Evolutionary conservation across 1,140 invertebrate species (phyloP).

Genomic region (Lethocerus indicus): DNA sequence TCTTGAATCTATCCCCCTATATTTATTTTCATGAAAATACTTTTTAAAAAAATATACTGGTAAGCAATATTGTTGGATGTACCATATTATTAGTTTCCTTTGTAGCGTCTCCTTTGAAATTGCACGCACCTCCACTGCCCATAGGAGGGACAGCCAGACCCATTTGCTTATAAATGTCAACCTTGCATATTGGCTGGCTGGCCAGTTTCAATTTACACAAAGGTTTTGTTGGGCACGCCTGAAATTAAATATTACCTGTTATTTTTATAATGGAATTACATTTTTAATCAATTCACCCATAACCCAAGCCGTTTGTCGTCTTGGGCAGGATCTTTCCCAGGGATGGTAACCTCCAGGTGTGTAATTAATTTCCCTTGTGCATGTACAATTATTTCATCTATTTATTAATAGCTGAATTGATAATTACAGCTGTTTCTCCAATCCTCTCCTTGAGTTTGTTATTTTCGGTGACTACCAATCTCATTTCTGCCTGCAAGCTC

Average conservation of each 20-base stretch:
- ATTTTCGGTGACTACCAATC: slow-evolving; percentile 24
- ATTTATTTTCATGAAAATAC: not conserved
- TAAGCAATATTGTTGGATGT: not conserved
- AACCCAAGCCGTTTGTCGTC: too few relatives aligned
- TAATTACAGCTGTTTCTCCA: too few relatives aligned
- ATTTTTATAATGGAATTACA: too few relatives aligned
- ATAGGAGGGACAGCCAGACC: slow-evolving; percentile 5
- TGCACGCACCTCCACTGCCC: not conserved
- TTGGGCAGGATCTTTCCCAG: too few relatives aligned
- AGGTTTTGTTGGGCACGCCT: not conserved
- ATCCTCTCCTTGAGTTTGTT: slow-evolving; percentile 18
- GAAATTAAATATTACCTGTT: too few relatives aligned
- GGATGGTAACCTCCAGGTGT: too few relatives aligned
- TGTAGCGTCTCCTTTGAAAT: not conserved
- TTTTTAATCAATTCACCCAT: too few relatives aligned
- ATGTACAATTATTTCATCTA: too few relatives aligned
- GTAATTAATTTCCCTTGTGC: too few relatives aligned
- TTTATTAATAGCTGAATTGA: too few relatives aligned
- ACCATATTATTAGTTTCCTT: not conserved
- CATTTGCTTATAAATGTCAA: slow-evolving; percentile 10
- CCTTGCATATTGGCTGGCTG: slow-evolving; percentile 8
- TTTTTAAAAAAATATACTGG: not conserved
- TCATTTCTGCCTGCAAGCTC: slow-evolving; percentile 28
- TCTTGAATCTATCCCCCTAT: not conserved
- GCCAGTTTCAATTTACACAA: slow-evolving; percentile 1